Evolutionary conservation across 2,888 invertebrate genomes (phyloP).

Genomic region (Habrosyne pyritoides): DNA sequence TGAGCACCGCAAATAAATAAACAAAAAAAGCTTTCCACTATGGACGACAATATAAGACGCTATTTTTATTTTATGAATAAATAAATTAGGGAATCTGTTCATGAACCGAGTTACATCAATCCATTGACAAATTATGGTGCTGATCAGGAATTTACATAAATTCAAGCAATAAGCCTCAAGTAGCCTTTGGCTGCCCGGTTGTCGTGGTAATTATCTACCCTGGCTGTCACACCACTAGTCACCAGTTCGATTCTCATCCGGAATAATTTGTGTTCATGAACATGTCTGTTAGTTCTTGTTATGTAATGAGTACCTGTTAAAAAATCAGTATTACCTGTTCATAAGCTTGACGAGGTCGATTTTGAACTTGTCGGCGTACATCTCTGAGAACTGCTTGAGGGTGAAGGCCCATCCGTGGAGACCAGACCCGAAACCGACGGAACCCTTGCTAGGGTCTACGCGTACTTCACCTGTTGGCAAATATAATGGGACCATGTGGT

Average conservation of each 20-base stretch:
- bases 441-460: conserved; percentile 98
- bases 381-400: conserved; percentile 99
- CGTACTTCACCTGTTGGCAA: conserved; percentile 90
- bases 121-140: too few relatives aligned
- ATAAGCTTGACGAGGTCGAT: conserved; percentile 98
- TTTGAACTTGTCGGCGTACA: conserved; percentile 99
- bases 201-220: too few relatives aligned
- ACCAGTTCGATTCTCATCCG: too few relatives aligned
- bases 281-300: too few relatives aligned
- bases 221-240: too few relatives aligned
- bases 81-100: too few relatives aligned
- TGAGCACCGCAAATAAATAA: not conserved
- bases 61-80: too few relatives aligned
- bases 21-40: not conserved
- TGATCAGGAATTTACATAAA: too few relatives aligned
- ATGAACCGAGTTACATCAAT: too few relatives aligned
- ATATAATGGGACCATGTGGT: not conserved
- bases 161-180: too few relatives aligned
- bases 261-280: too few relatives aligned
- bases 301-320: not conserved
- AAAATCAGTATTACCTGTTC: conserved; percentile 84
- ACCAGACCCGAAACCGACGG: conserved; percentile 99
- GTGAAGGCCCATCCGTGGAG: conserved; percentile 99
- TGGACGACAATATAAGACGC: not conserved
- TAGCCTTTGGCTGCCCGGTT: too few relatives aligned